These are phyloP conservation scores for Agonopterix arenella DNA, from an alignment of 2,888 invertebrate genomes.

Conservation along the genomic window DNA sequence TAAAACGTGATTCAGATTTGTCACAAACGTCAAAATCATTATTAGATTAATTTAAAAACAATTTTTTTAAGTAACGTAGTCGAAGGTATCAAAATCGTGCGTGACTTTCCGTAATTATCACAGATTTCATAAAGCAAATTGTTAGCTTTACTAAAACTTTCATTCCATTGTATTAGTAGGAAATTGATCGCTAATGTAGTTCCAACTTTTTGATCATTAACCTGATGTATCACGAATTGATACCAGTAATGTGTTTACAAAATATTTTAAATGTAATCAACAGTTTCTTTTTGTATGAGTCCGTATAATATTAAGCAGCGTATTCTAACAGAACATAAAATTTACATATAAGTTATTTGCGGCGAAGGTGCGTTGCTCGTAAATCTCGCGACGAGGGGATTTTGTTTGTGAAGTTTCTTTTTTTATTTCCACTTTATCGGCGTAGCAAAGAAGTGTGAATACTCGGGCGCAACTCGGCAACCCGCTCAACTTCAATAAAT, in stretches of 20 bases:
- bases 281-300: background rate
- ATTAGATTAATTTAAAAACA: slow-evolving; percentile 17
- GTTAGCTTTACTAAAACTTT: slow-evolving; percentile 67
- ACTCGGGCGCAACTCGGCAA: slow-evolving; percentile 67
- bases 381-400: slow-evolving; percentile 74
- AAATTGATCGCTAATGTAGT: slow-evolving; percentile 70
- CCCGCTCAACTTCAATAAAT: slow-evolving; percentile 75
- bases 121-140: slow-evolving; percentile 70
- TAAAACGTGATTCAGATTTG: slow-evolving; percentile 5
- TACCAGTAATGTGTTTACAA: slow-evolving; percentile 13
- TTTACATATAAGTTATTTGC: slow-evolving; percentile 70
- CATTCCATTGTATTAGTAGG: slow-evolving; percentile 60
- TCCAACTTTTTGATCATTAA: slow-evolving; percentile 56
- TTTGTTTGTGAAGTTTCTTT: slow-evolving; percentile 74
- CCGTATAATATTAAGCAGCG: background rate
- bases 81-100: slow-evolving; percentile 20
- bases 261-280: slow-evolving; percentile 1
- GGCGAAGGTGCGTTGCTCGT: slow-evolving; percentile 69
- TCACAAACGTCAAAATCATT: slow-evolving; percentile 38
- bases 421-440: slow-evolving; percentile 73
- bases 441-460: slow-evolving; percentile 67
- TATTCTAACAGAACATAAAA: slow-evolving; percentile 41
- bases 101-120: slow-evolving; percentile 68
- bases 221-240: slow-evolving; percentile 29
- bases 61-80: too few relatives aligned